Conservation (phyloP, 2,113 vertebrate species). For the Riparia riparia region DNA sequence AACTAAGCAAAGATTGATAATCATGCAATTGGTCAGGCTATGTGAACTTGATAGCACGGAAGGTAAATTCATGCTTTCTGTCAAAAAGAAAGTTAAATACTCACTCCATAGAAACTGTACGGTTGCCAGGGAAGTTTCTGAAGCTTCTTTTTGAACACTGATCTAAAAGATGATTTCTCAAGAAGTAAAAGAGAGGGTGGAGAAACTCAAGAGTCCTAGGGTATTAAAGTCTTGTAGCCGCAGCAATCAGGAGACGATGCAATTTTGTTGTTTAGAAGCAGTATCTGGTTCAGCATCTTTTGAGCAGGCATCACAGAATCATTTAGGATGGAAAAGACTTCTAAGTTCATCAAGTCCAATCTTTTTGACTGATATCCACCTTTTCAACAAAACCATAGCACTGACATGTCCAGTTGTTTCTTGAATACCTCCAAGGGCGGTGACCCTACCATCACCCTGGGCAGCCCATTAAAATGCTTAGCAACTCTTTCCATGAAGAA, state of each 20-base stretch:
- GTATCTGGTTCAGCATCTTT: neutral
- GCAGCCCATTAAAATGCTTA: neutral
- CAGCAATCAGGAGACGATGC: neutral
- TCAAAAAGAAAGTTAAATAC: neutral
- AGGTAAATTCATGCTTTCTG: neutral
- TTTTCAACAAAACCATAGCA: neutral
- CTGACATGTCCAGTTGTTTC: rapidly evolving
- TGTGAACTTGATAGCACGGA: neutral
- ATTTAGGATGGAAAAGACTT: neutral
- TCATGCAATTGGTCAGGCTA: neutral
- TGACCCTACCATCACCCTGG: neutral
- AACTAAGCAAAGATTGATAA: neutral
- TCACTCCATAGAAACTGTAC: neutral
- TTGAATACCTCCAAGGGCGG: neutral
- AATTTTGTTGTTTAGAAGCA: neutral
- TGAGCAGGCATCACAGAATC: neutral
- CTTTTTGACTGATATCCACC: neutral
- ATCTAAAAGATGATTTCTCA: neutral
- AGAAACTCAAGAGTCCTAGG: neutral
- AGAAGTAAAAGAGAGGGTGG: neutral
- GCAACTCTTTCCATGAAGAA: neutral
- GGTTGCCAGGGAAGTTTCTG: neutral
- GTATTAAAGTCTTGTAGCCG: neutral
- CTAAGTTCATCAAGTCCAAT: neutral
- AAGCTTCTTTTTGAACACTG: neutral